Percentiles rank a stretch among this genome's conserved stretches.
phyloP scores from a whole-genome alignment of 53 echinoderm and acorn worm species.

The Mesocentrotus franciscanus region DNA sequence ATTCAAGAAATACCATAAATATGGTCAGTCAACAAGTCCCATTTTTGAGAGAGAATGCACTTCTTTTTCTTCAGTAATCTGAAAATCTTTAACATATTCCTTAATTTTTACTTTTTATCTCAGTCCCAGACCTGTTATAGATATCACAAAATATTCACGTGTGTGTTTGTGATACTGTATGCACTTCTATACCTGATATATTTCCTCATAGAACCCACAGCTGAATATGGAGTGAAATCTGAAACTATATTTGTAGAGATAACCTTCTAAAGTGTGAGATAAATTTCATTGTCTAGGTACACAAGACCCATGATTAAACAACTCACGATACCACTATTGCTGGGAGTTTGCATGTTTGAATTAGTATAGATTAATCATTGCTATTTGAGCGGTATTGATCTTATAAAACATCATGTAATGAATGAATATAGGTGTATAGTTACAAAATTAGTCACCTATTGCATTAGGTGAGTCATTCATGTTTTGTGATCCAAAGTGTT shows the following conservation, averaged over 20 bases:
- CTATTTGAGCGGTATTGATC: neutral
- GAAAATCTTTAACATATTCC: too few species aligned
- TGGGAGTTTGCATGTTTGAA: neutral
- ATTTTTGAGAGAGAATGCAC: too few species aligned
- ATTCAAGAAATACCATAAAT: neutral
- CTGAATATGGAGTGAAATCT: neutral
- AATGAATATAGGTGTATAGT: too few species aligned
- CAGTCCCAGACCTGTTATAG: too few species aligned
- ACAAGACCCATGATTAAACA: too few species aligned
- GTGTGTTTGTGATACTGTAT: neutral
- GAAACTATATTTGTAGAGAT: neutral
- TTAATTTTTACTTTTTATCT: too few species aligned
- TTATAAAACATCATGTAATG: neutral
- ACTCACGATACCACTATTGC: too few species aligned
- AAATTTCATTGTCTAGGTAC: too few species aligned
- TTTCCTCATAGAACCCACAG: neutral
- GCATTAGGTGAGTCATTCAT: too few species aligned
- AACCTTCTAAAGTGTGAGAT: neutral
- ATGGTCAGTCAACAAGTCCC: neutral
- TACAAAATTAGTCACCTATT: too few species aligned
- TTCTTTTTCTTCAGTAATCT: too few species aligned
- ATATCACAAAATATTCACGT: neutral
- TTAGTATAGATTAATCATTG: neutral
- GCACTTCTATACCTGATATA: neutral
- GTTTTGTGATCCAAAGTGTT: too few species aligned